Evolutionary conservation across 64 coral and sea anemone species (phyloP).

Genomic region (Dendronephthya gigantea): DNA sequence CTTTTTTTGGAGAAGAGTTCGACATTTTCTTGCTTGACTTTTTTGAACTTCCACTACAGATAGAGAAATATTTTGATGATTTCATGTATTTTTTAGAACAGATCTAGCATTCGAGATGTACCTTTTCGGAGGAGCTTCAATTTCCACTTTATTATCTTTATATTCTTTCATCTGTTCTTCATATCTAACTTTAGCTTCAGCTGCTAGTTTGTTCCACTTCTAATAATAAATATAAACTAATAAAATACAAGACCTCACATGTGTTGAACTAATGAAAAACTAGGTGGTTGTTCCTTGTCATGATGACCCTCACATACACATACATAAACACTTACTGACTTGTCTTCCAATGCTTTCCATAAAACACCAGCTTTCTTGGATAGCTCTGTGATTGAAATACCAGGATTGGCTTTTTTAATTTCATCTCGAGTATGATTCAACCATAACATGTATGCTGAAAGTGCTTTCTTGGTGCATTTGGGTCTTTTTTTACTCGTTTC

Average conservation of each 20-base stretch:
- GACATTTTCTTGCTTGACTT: conserved; percentile 38
- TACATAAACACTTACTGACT: conserved; percentile 45
- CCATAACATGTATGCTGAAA: conserved; percentile 86
- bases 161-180: conserved; percentile 62
- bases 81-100: too few relatives aligned
- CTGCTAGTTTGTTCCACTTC: conserved; percentile 72
- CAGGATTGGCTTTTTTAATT: conserved; percentile 75
- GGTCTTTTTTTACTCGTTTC: conserved; percentile 64
- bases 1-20: conserved; percentile 67
- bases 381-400: conserved; percentile 75
- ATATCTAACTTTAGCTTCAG: conserved; percentile 61
- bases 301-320: background rate
- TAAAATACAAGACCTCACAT: too few relatives aligned
- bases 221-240: background rate
- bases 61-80: too few relatives aligned
- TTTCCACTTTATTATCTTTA: conserved; percentile 30
- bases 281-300: too few relatives aligned
- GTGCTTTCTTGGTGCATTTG: conserved; percentile 65
- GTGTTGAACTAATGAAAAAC: too few relatives aligned
- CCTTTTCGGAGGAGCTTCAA: background rate
- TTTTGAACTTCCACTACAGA: conserved; percentile 7
- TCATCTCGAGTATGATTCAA: conserved; percentile 40
- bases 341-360: conserved; percentile 76
- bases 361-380: conserved; percentile 71
- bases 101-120: background rate